Base-by-base conservation (phyloP, 2,113 vertebrate genomes). In the Micromys minutus region DNA sequence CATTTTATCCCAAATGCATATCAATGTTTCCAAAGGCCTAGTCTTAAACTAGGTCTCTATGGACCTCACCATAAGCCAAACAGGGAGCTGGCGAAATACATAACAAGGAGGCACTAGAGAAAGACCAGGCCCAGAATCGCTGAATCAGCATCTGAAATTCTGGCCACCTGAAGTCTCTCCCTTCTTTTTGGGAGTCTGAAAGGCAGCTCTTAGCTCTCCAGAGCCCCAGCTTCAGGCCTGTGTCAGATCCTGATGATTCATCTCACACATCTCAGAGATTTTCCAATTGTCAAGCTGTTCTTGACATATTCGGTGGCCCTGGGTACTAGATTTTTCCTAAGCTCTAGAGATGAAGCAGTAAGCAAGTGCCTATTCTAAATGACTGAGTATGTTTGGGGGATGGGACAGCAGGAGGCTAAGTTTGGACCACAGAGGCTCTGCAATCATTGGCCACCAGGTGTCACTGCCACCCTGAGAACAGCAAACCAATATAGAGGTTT, bases 401-500 rank as follows among this genome's bases (percentile, higher is more conserved):
- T 16, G 72, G 45, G 16, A 76, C 29, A 74, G 31, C 76, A 50
- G 7, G 10, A 91, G 26, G 24, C 24, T 11, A 31, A 26, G 50
- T 55, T 55, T 5, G 52, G 2, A 59, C 36, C 39, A 74, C 59
- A 17, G 39, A 93, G 76, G 92, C 77, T 90, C 36, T 95, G 89
- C 90, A 39, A 7, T 11, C 22, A 34, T 9, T 97, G 96, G 90
- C 97, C 97, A 97, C 97, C 96, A 98, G 97, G 93, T 96, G 97
- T 98, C 97, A 97, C 96, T 97, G 76, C 67, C 91, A 93, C 95
- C 94, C 87, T 89, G 88, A 94, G 92, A 94, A 97, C 93, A 36
- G 55, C 67, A 36, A 79, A 45, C 42, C 36, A 50, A 5, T 47
- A 29, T 47, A 47, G 59, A 63, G 81, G 55, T 90, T 77, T 31